Base-by-base conservation (phyloP, 2,888 invertebrate species). In the Mythimna ferrago region DNA sequence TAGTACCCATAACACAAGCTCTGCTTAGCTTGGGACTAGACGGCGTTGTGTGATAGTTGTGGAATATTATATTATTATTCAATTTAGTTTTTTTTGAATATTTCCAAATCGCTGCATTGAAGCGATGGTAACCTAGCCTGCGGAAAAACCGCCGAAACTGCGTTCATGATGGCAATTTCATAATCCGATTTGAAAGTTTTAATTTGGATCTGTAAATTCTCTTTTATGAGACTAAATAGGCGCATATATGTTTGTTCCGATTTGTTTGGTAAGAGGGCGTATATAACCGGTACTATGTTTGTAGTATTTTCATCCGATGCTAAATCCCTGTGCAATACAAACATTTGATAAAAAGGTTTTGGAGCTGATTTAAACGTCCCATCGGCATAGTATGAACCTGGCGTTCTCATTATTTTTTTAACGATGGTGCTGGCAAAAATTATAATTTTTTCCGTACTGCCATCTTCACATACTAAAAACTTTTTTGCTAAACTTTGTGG, bases 91-190 rank as follows among this genome's bases (percentile, higher is more conserved):
- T 72, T 70, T 75, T 75, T 57, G 9, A 57, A 57, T 70, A 48
- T 64, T 70, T 70, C 76, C 79, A 79, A 48, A 79, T 57, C 35
- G 73, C 73, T n/a, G 73, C 74, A 67, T 68, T 76, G 51, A 63
- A 77, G 54, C 67, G 77, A 62, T 70, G 73, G 58, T 73, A 77
- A 53, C 77, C 60, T 44, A 48, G 76, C 71, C 41, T 65, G 48
- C 53, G 77, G 73, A 61, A 66, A 78, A 66, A 75, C 78, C 41
- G 53, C 56, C 71, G 53, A 64, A 51, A 66, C 74, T 35, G 78
- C 71, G 57, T 75, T 75, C 32, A 78, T 63, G 32, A 58, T 65
- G 56, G 60, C 78, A 51, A 60, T 63, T 71, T 78, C 74, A 56
- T 78, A 78, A 68, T 74, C 78, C 19, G 68, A 74, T 74, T 78